Evolutionary conservation across 1,140 invertebrate species (phyloP), one percentile per base, ranked within the genome.

Genomic region (Tetragnatha versicolor): DNA sequence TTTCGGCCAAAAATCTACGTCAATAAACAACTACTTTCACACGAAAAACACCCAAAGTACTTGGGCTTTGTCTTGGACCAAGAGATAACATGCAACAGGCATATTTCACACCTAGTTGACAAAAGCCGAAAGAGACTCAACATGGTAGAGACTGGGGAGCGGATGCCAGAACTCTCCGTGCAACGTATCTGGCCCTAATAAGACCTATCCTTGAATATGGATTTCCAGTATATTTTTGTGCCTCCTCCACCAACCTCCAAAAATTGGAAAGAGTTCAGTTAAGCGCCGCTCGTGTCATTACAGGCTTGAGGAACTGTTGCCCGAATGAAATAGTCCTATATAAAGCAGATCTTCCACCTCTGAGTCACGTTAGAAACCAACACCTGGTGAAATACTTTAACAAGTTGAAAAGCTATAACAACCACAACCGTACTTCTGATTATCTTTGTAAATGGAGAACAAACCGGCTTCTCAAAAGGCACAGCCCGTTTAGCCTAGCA

Each of bases 361-460:
- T 51, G 5, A 51, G 47, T 51, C 47, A 51, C 47, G 47, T n/a
- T 51, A 51, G 47, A 51, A 51, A 51, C 47, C 22, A 5, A 51
- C 47, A 51, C 47, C 47, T 51, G 22, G 47, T 51, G 17, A 51
- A 51, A 51, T 51, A 51, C 47, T n/a, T 51, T 51, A 51, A 9
- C 4, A 51, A 51, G 47, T 51, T 51, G 47, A 51, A 51, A 51
- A 51, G 47, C n/a, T 51, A 51, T 51, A n/a, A 51, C 47, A 51
- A 51, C 47, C 47, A 51, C 17, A 51, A 51, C 22, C 47, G 47
- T 51, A 7, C 47, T 51, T 51, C 17, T n/a, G 47, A 51, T n/a
- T 51, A 51, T 51, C n/a, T 51, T 51, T 51, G 47, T n/a, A 51
- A 5, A 20, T 51, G 47, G 47, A 51, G 3, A 51, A 51, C 5